phyloP scores from a whole-genome alignment of 2,113 vertebrate genomes.

The Bubo scandiacus region DNA sequence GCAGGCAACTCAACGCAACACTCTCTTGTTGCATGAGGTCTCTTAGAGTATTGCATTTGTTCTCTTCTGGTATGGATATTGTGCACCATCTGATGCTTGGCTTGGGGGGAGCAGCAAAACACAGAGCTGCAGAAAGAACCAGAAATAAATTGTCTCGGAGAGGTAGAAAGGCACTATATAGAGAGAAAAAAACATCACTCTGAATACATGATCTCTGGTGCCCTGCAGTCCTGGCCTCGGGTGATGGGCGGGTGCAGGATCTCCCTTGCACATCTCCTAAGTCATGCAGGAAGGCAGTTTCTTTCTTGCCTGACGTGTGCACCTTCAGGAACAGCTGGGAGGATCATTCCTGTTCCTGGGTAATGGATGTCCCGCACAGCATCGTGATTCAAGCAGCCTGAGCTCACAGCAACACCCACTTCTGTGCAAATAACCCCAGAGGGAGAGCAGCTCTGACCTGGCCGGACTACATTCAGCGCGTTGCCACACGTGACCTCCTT shows the following conservation, averaged over 20 bases:
- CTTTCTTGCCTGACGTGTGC: accelerated
- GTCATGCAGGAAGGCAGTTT: not conserved
- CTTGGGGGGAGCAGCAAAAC: constrained; percentile 54
- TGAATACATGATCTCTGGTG: not conserved
- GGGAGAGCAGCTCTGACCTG: not conserved
- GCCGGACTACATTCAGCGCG: not conserved
- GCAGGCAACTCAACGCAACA: constrained; percentile 48
- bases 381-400: not conserved
- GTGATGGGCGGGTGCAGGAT: not conserved
- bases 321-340: not conserved
- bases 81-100: constrained; percentile 72
- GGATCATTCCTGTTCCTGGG: not conserved
- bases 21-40: constrained; percentile 5
- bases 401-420: not conserved
- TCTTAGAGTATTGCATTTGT: constrained; percentile 66
- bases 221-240: not conserved
- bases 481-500: not conserved
- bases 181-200: not conserved
- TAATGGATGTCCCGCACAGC: not conserved
- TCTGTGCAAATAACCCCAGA: not conserved
- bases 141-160: not conserved
- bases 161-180: accelerated
- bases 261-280: not conserved
- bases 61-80: constrained; percentile 60
- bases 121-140: constrained; percentile 59